Evolutionary conservation across 2,797 vertebrate genomes (phyloP).

Genomic region (Gambelia wislizenii): DNA sequence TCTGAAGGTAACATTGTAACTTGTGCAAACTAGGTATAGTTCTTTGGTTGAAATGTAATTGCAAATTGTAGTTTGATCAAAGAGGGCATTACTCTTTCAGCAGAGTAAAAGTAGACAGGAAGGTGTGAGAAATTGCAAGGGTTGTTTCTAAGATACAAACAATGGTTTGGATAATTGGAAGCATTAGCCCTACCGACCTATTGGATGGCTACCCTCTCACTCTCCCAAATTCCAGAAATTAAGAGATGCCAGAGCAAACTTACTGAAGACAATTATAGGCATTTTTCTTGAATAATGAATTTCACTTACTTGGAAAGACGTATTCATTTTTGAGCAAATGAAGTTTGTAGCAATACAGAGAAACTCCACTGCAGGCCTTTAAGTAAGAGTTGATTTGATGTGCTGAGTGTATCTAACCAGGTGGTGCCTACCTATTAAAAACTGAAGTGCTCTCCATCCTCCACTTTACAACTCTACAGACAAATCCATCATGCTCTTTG

Average conservation of each 20-base stretch:
- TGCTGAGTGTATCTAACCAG: constrained; percentile 5
- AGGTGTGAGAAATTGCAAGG: background rate
- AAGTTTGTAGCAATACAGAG: constrained; percentile 22
- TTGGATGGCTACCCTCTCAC: background rate
- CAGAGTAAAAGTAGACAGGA: background rate
- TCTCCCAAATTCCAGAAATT: background rate
- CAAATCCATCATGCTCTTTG: constrained; percentile 72
- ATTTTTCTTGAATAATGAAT: background rate
- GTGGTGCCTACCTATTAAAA: constrained; percentile 51
- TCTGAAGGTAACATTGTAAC: no score
- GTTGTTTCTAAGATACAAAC: background rate
- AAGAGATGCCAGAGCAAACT: background rate
- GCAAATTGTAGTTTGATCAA: background rate
- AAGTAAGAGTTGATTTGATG: constrained; percentile 41
- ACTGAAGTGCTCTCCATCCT: constrained; percentile 62
- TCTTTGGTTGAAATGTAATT: background rate
- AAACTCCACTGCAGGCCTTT: constrained; percentile 4
- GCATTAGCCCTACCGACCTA: background rate
- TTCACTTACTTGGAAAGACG: constrained; percentile 1
- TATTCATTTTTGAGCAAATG: constrained; percentile 52
- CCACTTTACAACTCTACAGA: constrained; percentile 65
- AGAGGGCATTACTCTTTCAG: background rate
- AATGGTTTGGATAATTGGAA: background rate
- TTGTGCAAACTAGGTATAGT: background rate
- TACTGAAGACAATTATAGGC: background rate